These are phyloP conservation scores for Hafferia zeledoni DNA, from an alignment of 2,797 vertebrate species.

Conservation along the genomic window DNA sequence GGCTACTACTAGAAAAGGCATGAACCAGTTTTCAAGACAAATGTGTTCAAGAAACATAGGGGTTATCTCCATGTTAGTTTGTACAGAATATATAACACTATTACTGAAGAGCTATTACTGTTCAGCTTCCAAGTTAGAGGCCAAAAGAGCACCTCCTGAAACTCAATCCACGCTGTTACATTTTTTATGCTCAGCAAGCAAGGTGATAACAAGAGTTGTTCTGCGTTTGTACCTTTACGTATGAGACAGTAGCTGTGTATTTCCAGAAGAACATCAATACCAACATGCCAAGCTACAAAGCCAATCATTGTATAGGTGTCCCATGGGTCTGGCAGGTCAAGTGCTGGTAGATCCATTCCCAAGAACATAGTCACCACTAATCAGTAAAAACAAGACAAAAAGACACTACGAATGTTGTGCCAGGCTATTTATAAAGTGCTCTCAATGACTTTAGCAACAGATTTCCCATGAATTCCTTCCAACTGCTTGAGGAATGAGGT, in stretches of 20 bases:
- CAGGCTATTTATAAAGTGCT: not conserved
- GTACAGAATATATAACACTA: not conserved
- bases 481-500: not conserved
- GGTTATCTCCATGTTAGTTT: not conserved
- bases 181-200: not conserved
- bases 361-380: conserved; percentile 85
- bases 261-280: conserved; percentile 81
- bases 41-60: not conserved
- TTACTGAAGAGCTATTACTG: not conserved
- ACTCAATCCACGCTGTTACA: not conserved
- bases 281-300: conserved; percentile 85
- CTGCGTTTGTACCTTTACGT: conserved; percentile 72
- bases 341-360: conserved; percentile 83
- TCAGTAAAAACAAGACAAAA: not conserved
- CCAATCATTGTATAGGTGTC: conserved; percentile 81
- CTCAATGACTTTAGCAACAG: not conserved
- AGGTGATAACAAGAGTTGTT: not conserved
- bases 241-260: conserved; percentile 79
- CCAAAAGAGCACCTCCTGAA: not conserved
- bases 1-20: not conserved
- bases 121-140: not conserved
- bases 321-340: conserved; percentile 80
- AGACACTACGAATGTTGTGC: fast-evolving
- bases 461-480: not conserved
- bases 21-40: not conserved